These are phyloP conservation scores for Pseudocheirus occidentalis DNA, from an alignment of 2,797 vertebrate species.

Conservation along the genomic window DNA sequence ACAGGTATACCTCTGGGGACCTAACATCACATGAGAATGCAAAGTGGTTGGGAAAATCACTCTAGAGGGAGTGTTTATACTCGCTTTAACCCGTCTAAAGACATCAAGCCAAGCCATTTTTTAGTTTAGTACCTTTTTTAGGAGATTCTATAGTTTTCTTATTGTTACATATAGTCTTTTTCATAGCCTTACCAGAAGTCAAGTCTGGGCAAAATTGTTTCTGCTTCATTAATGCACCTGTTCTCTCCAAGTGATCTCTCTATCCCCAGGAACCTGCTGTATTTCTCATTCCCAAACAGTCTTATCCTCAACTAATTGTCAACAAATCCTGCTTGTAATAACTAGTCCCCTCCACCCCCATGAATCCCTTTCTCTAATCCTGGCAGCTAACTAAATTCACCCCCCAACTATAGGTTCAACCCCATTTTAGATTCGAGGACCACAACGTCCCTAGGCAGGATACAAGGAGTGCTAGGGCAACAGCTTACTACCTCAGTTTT, in stretches of 20 bases:
- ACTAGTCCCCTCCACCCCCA: background rate
- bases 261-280: background rate
- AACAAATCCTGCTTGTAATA: background rate
- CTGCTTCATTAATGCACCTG: background rate
- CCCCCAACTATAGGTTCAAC: background rate
- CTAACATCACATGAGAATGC: no score
- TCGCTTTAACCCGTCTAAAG: no score
- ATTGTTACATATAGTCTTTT: background rate
- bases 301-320: background rate
- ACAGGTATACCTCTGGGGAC: no score
- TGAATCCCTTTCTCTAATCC: background rate
- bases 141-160: constrained; percentile 21
- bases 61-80: no score
- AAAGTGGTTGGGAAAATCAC: no score
- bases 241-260: background rate
- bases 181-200: background rate
- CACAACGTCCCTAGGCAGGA: background rate
- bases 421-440: no score
- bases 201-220: constrained; percentile 25
- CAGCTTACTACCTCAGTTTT: background rate
- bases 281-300: background rate
- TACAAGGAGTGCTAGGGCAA: background rate
- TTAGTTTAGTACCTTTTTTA: background rate
- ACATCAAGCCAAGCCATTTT: no score
- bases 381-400: background rate